Percentiles rank a stretch among this genome's conserved stretches.
These are phyloP conservation scores for Pteronura brasiliensis DNA, from an alignment of 2,113 vertebrate genomes.

Conservation along the genomic window DNA sequence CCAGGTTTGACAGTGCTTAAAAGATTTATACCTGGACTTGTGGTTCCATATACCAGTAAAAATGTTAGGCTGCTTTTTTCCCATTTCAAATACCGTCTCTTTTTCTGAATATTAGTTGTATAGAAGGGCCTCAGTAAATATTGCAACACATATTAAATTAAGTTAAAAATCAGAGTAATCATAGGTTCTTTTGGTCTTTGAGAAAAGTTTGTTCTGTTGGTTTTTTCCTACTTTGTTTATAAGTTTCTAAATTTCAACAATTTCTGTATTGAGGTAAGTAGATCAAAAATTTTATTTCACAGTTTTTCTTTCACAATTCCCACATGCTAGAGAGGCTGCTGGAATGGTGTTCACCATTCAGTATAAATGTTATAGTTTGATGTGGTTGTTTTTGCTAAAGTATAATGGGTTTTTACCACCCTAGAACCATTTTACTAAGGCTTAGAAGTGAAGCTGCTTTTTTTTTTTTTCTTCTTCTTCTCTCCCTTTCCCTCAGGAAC, in stretches of 20 bases:
- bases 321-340: not conserved
- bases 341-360: not conserved
- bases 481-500: not conserved
- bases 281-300: not conserved
- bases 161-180: not conserved
- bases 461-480: too few relatives aligned
- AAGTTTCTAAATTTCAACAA: not conserved
- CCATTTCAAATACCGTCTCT: not conserved
- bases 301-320: not conserved
- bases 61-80: not conserved
- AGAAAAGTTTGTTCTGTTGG: not conserved
- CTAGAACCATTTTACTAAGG: not conserved
- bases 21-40: not conserved
- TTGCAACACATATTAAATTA: not conserved
- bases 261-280: conserved; percentile 7
- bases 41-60: not conserved
- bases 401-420: not conserved
- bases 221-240: not conserved
- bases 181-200: not conserved
- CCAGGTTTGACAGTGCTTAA: not conserved
- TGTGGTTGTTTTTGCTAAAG: not conserved
- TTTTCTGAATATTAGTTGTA: not conserved
- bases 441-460: not conserved
- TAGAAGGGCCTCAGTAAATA: not conserved
- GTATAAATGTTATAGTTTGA: not conserved